A percentile compares a stretch with the other conserved stretches of the same genome.
Conservation (phyloP, 2,113 vertebrate species). For the Ophiodon elongatus region DNA sequence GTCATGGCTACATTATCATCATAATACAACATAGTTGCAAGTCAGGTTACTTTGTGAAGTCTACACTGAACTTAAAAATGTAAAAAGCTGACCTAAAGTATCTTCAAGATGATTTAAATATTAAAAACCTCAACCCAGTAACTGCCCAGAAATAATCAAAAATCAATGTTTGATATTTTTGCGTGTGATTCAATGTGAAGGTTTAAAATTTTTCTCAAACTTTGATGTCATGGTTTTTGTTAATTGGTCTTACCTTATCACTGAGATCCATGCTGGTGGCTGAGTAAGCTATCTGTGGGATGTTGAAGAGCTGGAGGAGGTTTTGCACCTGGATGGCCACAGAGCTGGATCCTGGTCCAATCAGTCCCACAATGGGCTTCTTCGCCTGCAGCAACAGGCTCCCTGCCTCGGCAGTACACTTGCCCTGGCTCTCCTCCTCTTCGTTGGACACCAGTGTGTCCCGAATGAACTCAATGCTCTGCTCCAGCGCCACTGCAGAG, state of each 20-base stretch:
- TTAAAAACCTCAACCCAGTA: neutral
- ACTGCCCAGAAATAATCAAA: neutral
- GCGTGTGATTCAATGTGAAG: neutral
- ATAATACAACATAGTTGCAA: neutral
- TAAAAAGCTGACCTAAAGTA: neutral
- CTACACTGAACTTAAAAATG: neutral
- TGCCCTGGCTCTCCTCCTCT: constrained; percentile 92
- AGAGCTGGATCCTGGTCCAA: constrained; percentile 97
- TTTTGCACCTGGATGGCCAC: constrained; percentile 99
- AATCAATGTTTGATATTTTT: neutral
- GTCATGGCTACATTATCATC: neutral
- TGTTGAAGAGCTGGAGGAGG: constrained; percentile 98
- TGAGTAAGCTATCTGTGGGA: constrained; percentile 99
- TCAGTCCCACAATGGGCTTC: constrained; percentile 97
- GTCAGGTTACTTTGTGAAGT: neutral
- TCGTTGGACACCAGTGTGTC: constrained; percentile 95
- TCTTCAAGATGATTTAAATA: neutral
- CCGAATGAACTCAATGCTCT: constrained; percentile 98
- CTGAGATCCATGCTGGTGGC: constrained; percentile 99
- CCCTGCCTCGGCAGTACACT: constrained; percentile 84
- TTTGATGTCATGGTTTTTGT: neutral
- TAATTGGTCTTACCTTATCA: constrained; percentile 85
- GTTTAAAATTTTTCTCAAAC: neutral
- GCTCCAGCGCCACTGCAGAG: constrained; percentile 96
- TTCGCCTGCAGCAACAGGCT: constrained; percentile 88